These are phyloP conservation scores for Ichneumoninae sp. DNA, from an alignment of 2,888 invertebrate species.

Conservation along the genomic window DNA sequence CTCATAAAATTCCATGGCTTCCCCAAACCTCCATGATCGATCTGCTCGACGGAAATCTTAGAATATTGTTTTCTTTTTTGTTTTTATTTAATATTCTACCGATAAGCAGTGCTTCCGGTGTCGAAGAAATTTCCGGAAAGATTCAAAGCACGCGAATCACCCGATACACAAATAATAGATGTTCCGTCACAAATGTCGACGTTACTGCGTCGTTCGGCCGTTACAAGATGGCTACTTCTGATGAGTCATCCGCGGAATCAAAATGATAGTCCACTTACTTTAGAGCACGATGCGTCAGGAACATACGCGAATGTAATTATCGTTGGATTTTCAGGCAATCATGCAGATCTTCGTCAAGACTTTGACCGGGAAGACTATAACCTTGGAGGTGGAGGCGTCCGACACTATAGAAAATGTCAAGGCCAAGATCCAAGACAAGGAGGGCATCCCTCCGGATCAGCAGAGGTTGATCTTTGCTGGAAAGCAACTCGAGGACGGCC, in stretches of 20 bases:
- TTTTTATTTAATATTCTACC: not conserved
- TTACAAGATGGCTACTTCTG: slow-evolving; percentile 50
- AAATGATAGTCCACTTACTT: slow-evolving; percentile 19
- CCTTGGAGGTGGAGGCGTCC: slow-evolving; percentile 61
- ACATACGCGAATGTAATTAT: slow-evolving; percentile 11
- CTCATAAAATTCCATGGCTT: slow-evolving; percentile 39
- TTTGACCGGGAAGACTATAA: slow-evolving; percentile 67
- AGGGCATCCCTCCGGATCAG: no score
- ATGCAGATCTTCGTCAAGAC: slow-evolving; percentile 71
- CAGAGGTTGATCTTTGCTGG: no score
- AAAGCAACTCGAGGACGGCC: no score
- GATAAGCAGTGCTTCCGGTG: not conserved
- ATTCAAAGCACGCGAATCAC: not conserved
- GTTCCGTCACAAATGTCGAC: not conserved
- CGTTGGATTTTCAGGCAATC: slow-evolving; percentile 66
- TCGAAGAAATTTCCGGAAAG: not conserved
- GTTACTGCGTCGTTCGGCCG: slow-evolving; percentile 46
- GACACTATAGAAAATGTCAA: slow-evolving; percentile 24
- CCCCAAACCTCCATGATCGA: slow-evolving; percentile 6
- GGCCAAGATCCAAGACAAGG: no score
- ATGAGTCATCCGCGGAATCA: slow-evolving; percentile 41
- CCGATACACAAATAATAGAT: not conserved
- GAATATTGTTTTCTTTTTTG: not conserved
- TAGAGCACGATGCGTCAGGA: not conserved
- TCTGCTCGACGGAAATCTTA: not conserved